Evolutionary conservation across 2,113 vertebrate species (phyloP).

Genomic region (Vimba vimba): DNA sequence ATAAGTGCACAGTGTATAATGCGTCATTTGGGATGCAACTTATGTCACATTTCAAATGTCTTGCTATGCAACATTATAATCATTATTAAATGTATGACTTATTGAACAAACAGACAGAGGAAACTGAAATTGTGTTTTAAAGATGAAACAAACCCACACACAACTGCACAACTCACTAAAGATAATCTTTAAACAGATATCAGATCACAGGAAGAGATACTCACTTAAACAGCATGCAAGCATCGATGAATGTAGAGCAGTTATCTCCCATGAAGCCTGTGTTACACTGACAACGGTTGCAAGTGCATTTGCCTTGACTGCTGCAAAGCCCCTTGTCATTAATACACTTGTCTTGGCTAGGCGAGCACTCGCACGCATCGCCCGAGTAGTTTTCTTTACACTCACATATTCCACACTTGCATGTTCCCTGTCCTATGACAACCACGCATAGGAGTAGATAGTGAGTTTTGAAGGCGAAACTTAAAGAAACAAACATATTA

Average conservation of each 20-base stretch:
- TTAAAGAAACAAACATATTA: not conserved
- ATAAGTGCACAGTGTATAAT: too few relatives aligned
- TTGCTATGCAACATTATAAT: not conserved
- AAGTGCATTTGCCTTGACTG: conserved; percentile 70
- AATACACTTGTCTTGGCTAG: conserved; percentile 56
- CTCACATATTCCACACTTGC: conserved; percentile 71
- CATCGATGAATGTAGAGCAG: conserved; percentile 65
- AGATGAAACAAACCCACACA: conserved; percentile 18
- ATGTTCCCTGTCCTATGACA: conserved; percentile 69
- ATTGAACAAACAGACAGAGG: conserved; percentile 22
- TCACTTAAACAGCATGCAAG: conserved; percentile 65
- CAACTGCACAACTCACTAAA: conserved; percentile 21
- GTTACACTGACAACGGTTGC: conserved; percentile 74
- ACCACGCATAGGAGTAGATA: not conserved
- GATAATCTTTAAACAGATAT: not conserved
- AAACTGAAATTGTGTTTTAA: not conserved
- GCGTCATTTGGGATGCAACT: too few relatives aligned
- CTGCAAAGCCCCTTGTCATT: conserved; percentile 62
- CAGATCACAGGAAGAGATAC: conserved; percentile 23
- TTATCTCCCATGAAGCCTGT: conserved; percentile 63
- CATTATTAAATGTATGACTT: not conserved
- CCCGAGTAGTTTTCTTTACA: conserved; percentile 68
- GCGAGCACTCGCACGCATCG: conserved; percentile 71
- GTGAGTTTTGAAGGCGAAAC: not conserved
- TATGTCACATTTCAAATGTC: not conserved